Evolutionary conservation across 2,888 invertebrate species (phyloP), one percentile per base, ranked within the genome.

Genomic region (Chrysotoxum bicinctum): DNA sequence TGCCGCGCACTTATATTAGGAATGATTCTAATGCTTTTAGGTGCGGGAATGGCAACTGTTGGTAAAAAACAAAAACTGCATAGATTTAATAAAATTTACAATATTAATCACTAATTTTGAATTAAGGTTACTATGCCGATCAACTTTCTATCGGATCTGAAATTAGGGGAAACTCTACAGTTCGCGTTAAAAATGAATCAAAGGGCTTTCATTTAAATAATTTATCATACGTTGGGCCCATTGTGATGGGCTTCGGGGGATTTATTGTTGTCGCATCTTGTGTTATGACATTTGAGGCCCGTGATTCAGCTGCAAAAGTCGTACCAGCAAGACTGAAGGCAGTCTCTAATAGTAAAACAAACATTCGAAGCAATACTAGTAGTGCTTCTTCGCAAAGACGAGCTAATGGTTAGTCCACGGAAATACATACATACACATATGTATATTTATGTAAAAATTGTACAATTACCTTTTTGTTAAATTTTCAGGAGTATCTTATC

Each of bases 271-370:
- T 99, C 23, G 98, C 98, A 35, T 98, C 98, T 0, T 98, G 98
- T 90, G 99, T 99, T 69, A 98, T 99, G 96, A 99, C 98, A n/a
- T 98, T 99, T 90, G 99, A 99, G 91, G 98, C 98, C 0, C 94
- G 98, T 3, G 99, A 99, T 92, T 97, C 97, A 84, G 97, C 98
- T 0, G 97, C 98, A 2, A 96, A 96, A 91, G 97, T 98, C 69
- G 97, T 97, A 16, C 97, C 97, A 1, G 97, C 97, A 37, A 94
- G 95, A 23, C 93, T 94, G 79, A 94, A 94, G 88, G 90, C 92
- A 5, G 74, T 87, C 26, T 93, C 88, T 90, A 93, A 84, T 70
- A 90, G 87, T 74, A 90, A 90, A 77, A 89, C 88, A 32, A 88
- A 89, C 7, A 87, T 90, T 16, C 88, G 90, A 30, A 91, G 90